Evolutionary conservation across 2,888 invertebrate species (phyloP).

Genomic region (Lasioglossum malachurum): DNA sequence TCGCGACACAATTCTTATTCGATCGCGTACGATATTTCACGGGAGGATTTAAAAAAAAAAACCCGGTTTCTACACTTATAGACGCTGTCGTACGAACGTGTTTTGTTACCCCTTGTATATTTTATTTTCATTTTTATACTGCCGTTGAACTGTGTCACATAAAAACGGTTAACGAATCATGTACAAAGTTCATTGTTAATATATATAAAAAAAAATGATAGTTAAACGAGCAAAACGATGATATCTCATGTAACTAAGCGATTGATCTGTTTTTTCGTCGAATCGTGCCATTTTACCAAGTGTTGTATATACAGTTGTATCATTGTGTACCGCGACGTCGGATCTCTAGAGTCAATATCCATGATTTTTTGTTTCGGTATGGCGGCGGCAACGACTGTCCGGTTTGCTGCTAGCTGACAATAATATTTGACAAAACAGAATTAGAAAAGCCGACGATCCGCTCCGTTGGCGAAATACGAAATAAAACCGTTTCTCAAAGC

Average conservation of each 20-base stretch:
- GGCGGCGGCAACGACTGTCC: constrained; percentile 71
- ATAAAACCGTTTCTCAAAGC: constrained; percentile 11
- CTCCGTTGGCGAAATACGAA: constrained; percentile 15
- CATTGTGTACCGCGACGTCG: constrained; percentile 56
- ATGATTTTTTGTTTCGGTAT: constrained; percentile 62
- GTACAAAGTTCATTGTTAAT: constrained; percentile 82
- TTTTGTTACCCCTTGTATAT: constrained; percentile 77
- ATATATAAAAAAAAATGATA: constrained; percentile 41
- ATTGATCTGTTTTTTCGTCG: constrained; percentile 78
- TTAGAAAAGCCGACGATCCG: constrained; percentile 44
- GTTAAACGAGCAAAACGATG: constrained; percentile 55
- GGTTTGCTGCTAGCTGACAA: constrained; percentile 78
- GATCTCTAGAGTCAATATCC: constrained; percentile 70
- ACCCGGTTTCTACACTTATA: constrained; percentile 28
- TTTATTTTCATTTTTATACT: constrained; percentile 77
- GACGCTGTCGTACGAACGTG: constrained; percentile 37
- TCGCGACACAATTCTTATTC: constrained; percentile 2
- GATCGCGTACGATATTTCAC: constrained; percentile 1
- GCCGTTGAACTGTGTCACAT: constrained; percentile 71
- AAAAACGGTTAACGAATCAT: constrained; percentile 71
- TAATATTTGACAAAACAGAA: constrained; percentile 68
- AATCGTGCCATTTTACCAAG: constrained; percentile 81
- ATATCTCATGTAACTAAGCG: constrained; percentile 57
- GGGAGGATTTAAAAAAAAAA: neutral
- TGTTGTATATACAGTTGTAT: constrained; percentile 79